Evolutionary conservation across 2,888 invertebrate species (phyloP), one percentile per base, ranked within the genome.

Genomic region (Caenorhabditis afra): DNA sequence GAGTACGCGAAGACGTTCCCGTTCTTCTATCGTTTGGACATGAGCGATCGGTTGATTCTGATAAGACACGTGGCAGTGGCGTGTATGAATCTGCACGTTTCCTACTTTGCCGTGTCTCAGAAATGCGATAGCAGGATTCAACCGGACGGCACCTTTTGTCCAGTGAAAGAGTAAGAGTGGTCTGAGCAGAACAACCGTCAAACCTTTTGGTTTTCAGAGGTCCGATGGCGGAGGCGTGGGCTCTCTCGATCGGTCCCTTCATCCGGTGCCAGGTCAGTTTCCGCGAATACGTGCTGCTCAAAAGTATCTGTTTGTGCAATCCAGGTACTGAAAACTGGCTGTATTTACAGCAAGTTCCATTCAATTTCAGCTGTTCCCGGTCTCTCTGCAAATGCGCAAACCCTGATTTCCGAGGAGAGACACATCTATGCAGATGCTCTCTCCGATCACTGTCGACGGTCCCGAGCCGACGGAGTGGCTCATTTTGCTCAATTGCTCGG

Each of bases 1-100:
- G 71, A 78, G 39, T 78, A 78, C 35, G 70, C 66, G 1, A 78
- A 78, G 23, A 71, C 78, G 2, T 78, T 78, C 45, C 16, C 22
- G 20, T 78, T 71, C 44, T 61, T 78, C 22, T 18, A 53, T 23
- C 8, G 59, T 3, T 45, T 78, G 3, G 50, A 55, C 37, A 18
- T 66, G 3, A 52, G 12, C 35, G 78, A 78, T 39, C 18, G 55
- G 7, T 0, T 53, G 29, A 39, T 65, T 20, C 47, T 78, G n/a
- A 35, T 71, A 44, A 47, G 39, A 45, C 37, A 78, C 44, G 49
- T 55, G 14, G 35, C 71, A 10, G 16, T 78, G 55, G 61, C 70
- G 0, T 14, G 61, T 1, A 71, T 71, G 78, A 78, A 78, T 44
- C 29, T 78, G 18, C 70, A 71, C 29, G 50, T 78, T 55, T 71